phyloP scores from a whole-genome alignment of 2,113 vertebrate species.

The Hoplias malabaricus region DNA sequence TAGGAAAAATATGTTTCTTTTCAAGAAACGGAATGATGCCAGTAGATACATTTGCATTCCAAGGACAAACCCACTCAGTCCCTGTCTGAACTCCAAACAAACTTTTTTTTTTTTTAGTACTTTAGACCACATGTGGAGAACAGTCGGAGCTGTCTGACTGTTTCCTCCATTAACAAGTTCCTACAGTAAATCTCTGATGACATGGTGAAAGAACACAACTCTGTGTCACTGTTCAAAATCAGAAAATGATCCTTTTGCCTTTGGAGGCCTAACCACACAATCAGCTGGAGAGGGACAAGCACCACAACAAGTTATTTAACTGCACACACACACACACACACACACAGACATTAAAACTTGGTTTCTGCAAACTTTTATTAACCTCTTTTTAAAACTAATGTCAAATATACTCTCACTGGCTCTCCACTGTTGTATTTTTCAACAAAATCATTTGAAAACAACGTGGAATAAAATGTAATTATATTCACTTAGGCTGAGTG shows the following conservation, averaged over 20 bases:
- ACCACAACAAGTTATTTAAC: conserved; percentile 12
- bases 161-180: conserved; percentile 19
- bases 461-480: no score
- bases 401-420: no score
- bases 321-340: not conserved
- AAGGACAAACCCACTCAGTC: not conserved
- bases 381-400: no score
- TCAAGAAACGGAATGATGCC: not conserved
- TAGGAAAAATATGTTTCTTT: not conserved
- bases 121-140: conserved; percentile 12
- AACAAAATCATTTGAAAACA: no score
- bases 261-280: conserved; percentile 15
- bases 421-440: no score
- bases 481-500: no score
- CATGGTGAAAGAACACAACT: not conserved
- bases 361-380: no score
- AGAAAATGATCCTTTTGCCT: not conserved
- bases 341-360: not conserved
- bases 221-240: conserved; percentile 7
- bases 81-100: not conserved
- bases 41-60: not conserved
- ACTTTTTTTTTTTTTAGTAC: not conserved
- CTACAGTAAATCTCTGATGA: conserved; percentile 21
- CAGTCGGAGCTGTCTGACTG: not conserved
- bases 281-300: not conserved